A percentile compares a stretch with the other conserved stretches of the same genome.
Evolutionary conservation across 1,140 invertebrate genomes (phyloP).

Genomic region (Brachionus koreanus): DNA sequence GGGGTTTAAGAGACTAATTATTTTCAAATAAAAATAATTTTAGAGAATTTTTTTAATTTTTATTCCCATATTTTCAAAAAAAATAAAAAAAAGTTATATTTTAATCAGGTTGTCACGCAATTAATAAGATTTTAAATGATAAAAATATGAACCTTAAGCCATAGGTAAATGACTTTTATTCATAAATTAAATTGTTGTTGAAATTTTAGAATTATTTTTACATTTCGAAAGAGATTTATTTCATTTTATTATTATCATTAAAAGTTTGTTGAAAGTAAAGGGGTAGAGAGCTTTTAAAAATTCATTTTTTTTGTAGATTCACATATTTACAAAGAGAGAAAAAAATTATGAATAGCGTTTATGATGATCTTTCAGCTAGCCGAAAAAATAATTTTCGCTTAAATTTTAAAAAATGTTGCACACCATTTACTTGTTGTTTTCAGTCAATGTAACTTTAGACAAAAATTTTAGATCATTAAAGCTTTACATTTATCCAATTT

Average conservation of each 20-base stretch:
- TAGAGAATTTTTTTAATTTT: background rate
- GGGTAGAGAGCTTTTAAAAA: background rate
- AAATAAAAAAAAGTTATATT: no score
- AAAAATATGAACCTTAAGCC: background rate
- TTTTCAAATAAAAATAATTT: background rate
- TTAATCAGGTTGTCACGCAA: background rate
- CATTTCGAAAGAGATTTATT: constrained; percentile 5
- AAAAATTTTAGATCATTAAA: background rate
- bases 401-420: background rate
- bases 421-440: background rate
- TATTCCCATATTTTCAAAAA: background rate
- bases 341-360: constrained; percentile 11
- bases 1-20: constrained; percentile 48
- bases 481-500: background rate
- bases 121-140: background rate
- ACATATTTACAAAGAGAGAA: background rate
- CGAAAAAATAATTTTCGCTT: background rate
- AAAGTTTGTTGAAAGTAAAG: background rate
- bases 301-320: background rate
- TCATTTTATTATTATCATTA: background rate
- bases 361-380: background rate
- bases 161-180: background rate
- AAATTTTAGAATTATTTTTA: background rate
- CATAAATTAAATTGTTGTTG: background rate
- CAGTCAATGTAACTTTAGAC: background rate